phyloP scores from a whole-genome alignment of 1,140 invertebrate species.

The Megalopta genalis region DNA sequence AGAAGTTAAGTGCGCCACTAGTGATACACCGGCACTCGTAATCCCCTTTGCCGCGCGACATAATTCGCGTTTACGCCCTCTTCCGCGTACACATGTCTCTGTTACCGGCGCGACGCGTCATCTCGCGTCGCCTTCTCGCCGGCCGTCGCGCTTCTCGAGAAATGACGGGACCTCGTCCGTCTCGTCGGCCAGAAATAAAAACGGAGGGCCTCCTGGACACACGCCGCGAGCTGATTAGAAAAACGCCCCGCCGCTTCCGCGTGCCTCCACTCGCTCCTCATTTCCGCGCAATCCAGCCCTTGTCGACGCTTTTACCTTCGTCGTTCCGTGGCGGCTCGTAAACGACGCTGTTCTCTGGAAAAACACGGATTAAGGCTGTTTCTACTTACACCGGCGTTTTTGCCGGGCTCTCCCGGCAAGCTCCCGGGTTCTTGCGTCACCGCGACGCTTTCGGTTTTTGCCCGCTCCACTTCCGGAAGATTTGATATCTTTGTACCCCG shows the following conservation, averaged over 20 bases:
- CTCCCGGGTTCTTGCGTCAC: too few relatives aligned
- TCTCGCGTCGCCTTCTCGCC: too few relatives aligned
- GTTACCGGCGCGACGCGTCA: conserved; percentile 11
- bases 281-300: background rate
- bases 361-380: too few relatives aligned
- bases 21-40: conserved; percentile 36
- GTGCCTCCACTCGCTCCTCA: background rate
- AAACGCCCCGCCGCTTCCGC: background rate
- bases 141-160: conserved; percentile 2
- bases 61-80: conserved; percentile 58
- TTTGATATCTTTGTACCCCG: too few relatives aligned
- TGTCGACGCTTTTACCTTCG: background rate
- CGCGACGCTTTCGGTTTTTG: too few relatives aligned
- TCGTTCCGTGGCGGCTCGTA: background rate
- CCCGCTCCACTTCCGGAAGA: too few relatives aligned
- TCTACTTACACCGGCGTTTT: too few relatives aligned
- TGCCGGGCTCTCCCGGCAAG: too few relatives aligned
- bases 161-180: background rate
- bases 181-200: conserved; percentile 8
- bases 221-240: background rate
- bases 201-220: background rate
- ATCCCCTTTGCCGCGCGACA: conserved; percentile 54
- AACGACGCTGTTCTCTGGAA: too few relatives aligned
- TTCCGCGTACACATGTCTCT: conserved; percentile 31
- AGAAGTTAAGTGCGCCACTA: conserved; percentile 39